Conservation (phyloP, 2,113 vertebrate species). For the Oenanthe oenanthe region DNA sequence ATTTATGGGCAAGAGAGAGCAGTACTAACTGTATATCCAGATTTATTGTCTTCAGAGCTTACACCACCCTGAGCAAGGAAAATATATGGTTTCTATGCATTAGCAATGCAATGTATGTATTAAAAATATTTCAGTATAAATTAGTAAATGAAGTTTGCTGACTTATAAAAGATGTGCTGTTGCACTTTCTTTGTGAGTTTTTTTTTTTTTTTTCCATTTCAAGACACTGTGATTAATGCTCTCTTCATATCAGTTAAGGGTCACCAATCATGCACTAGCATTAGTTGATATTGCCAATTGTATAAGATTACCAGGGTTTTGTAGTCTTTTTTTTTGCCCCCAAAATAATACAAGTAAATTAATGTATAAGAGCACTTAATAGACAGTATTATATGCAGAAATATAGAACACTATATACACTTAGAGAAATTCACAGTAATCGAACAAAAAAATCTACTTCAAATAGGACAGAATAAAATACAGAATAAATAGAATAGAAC, state of each 20-base stretch:
- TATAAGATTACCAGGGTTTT: neutral
- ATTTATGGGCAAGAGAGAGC: constrained; percentile 60
- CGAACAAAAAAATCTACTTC: neutral
- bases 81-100: constrained; percentile 22
- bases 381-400: neutral
- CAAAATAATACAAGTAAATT: neutral
- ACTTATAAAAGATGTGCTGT: neutral
- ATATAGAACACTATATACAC: neutral
- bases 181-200: neutral
- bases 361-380: neutral
- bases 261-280: neutral
- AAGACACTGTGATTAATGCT: neutral
- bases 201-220: neutral
- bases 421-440: neutral
- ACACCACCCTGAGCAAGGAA: neutral
- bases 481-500: neutral
- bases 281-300: neutral
- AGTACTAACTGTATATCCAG: neutral
- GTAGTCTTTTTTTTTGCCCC: neutral
- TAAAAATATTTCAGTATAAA: constrained; percentile 32
- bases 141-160: constrained; percentile 28
- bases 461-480: neutral
- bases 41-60: neutral
- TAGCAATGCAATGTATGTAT: neutral
- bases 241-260: neutral